Conservation (phyloP, 1,140 invertebrate genomes). For the Dendrolimus punctatus region DNA sequence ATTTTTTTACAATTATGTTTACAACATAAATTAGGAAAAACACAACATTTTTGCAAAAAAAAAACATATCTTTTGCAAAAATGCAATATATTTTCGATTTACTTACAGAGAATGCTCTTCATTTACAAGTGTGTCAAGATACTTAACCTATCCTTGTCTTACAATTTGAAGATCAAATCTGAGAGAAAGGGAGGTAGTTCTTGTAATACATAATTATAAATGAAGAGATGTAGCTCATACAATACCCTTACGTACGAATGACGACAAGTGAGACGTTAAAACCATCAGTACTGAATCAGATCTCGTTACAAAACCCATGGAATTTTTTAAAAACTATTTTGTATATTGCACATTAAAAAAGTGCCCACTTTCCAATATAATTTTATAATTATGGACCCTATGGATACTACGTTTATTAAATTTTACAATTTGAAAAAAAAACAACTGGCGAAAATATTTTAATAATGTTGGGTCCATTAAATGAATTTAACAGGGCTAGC, state of each 20-base stretch:
- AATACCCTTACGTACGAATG: conserved; percentile 2
- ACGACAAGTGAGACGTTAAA: background rate
- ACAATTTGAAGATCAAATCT: conserved; percentile 16
- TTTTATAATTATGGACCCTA: no score
- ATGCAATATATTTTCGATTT: conserved; percentile 8
- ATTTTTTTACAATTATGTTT: conserved; percentile 15
- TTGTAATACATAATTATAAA: background rate
- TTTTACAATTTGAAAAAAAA: no score
- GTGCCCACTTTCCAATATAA: no score
- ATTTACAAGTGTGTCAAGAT: background rate
- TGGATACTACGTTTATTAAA: no score
- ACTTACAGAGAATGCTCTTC: background rate
- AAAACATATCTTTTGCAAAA: conserved; percentile 11
- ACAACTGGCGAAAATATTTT: no score
- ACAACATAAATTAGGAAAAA: conserved; percentile 11
- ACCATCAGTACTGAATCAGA: conserved; percentile 10
- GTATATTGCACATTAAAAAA: no score
- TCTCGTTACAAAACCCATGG: conserved; percentile 5
- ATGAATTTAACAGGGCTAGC: no score
- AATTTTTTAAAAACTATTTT: no score
- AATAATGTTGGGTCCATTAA: no score
- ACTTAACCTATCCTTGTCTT: conserved; percentile 6
- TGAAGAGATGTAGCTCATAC: conserved; percentile 1
- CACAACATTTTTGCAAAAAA: conserved; percentile 9
- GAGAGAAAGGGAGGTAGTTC: conserved; percentile 9